Percentiles rank a stretch among this genome's conserved stretches.
Conservation (phyloP, 2,113 vertebrate species). For the Alces alces region DNA sequence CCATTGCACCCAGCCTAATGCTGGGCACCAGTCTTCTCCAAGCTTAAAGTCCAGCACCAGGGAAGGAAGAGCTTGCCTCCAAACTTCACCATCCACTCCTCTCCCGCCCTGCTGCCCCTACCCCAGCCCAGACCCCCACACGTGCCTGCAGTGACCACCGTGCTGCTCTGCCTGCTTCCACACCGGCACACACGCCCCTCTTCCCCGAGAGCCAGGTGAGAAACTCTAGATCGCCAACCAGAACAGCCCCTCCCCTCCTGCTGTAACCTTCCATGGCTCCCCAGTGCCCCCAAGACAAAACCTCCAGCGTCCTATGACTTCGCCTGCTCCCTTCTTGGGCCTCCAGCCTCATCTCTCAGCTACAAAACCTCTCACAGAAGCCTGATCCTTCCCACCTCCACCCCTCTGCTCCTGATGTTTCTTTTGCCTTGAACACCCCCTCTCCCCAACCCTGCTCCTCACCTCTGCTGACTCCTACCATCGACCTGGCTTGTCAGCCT, state of each 20-base stretch:
- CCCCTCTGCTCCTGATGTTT: background rate
- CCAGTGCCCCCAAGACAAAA: background rate
- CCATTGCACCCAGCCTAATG: background rate
- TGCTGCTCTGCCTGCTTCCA: background rate
- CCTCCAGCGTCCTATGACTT: accelerated
- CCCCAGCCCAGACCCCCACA: background rate
- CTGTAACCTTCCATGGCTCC: background rate
- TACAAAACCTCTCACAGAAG: background rate
- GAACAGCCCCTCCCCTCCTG: background rate
- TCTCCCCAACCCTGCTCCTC: background rate
- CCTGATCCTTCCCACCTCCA: background rate
- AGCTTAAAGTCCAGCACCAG: background rate
- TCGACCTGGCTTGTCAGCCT: background rate
- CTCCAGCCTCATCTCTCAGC: background rate
- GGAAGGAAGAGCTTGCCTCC: background rate
- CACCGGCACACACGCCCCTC: background rate
- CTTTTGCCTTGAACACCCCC: background rate
- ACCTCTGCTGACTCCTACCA: background rate
- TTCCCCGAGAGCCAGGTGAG: background rate
- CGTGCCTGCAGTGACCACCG: background rate
- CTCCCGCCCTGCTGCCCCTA: background rate
- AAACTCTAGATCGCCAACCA: background rate
- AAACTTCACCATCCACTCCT: background rate
- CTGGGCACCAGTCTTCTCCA: background rate
- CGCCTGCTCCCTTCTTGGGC: too few relatives aligned